Evolutionary conservation across 2,113 vertebrate genomes (phyloP).

Genomic region (Erpornis zantholeuca): DNA sequence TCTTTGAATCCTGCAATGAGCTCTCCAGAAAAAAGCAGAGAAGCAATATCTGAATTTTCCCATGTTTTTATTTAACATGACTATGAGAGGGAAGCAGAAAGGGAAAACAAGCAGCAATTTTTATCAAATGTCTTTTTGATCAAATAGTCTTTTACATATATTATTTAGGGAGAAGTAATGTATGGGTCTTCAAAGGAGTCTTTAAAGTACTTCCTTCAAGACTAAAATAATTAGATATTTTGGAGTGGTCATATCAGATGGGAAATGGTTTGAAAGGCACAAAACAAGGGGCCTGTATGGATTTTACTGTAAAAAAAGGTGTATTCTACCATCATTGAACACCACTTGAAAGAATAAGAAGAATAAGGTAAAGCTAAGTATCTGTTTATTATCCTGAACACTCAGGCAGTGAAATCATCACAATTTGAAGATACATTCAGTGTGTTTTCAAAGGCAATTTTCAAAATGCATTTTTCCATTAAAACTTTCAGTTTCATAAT

Average conservation of each 20-base stretch:
- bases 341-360: not conserved
- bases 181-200: not conserved
- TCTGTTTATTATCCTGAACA: constrained; percentile 20
- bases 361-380: not conserved
- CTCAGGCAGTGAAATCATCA: constrained; percentile 49
- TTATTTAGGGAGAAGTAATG: not conserved
- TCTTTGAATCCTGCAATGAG: not conserved
- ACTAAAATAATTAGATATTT: not conserved
- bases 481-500: constrained; percentile 58
- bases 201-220: not conserved
- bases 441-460: constrained; percentile 57
- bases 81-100: not conserved
- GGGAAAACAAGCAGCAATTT: not conserved
- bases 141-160: not conserved
- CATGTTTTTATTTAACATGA: not conserved
- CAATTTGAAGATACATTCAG: constrained; percentile 35
- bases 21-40: not conserved
- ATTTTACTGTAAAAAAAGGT: not conserved
- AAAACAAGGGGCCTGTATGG: not conserved
- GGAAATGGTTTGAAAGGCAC: not conserved
- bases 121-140: not conserved
- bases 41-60: not conserved
- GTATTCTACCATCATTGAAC: constrained; percentile 6
- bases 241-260: not conserved
- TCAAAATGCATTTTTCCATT: constrained; percentile 63